Conservation (phyloP, 2,113 vertebrate genomes). For the Corythornis madagascariensis region DNA sequence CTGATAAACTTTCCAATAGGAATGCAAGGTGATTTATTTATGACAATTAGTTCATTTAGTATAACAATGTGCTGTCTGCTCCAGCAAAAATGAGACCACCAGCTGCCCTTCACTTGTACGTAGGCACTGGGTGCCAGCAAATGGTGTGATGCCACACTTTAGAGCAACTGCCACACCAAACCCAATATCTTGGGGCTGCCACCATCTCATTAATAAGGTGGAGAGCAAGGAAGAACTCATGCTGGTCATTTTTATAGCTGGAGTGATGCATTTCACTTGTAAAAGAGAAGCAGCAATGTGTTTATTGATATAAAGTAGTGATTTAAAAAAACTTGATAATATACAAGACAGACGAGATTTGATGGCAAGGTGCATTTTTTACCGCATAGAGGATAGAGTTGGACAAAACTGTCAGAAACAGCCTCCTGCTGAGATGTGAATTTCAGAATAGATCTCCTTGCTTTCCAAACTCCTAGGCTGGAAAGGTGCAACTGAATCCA, state of each 20-base stretch:
- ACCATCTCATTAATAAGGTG: accelerated
- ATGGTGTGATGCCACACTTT: accelerated
- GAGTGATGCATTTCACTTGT: neutral
- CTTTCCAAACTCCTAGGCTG: neutral
- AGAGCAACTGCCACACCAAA: neutral
- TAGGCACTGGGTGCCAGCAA: accelerated
- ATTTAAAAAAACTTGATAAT: neutral
- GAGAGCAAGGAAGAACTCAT: neutral
- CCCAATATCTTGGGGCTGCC: neutral
- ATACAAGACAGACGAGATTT: neutral
- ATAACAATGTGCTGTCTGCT: neutral
- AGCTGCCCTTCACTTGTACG: neutral
- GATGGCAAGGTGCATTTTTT: neutral
- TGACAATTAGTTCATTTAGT: slow-evolving; percentile 37
- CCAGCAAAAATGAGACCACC: neutral
- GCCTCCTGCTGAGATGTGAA: neutral
- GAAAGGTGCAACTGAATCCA: neutral
- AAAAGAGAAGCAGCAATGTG: neutral
- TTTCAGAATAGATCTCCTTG: neutral
- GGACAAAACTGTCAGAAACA: neutral
- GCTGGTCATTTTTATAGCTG: neutral
- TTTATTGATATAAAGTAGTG: neutral
- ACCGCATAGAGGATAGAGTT: neutral
- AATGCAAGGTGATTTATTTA: slow-evolving; percentile 26
- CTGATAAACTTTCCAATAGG: slow-evolving; percentile 10